Percentiles rank a stretch among this genome's conserved stretches.
Evolutionary conservation across 2,113 vertebrate genomes (phyloP).

Genomic region (Odocoileus virginianus): DNA sequence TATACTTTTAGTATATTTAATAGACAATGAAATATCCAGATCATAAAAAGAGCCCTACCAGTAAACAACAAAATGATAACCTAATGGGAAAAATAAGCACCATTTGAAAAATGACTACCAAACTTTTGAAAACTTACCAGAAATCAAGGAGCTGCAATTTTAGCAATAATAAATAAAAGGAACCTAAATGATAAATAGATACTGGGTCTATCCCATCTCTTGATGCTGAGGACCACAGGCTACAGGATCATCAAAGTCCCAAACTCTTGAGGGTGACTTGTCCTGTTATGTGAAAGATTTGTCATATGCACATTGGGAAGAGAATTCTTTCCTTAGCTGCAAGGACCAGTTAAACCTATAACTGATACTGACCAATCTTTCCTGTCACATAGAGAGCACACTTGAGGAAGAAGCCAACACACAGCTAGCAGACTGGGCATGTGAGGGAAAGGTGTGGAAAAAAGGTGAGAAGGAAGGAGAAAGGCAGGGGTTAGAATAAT

Average conservation of each 20-base stretch:
- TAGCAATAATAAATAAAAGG: background rate
- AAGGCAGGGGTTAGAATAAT: background rate
- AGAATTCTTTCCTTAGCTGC: background rate
- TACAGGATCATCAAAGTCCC: background rate
- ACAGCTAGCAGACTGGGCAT: background rate
- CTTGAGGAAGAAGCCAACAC: background rate
- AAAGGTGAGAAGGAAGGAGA: background rate
- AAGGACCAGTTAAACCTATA: background rate
- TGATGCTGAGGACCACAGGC: background rate
- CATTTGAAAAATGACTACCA: background rate
- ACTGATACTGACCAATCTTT: background rate
- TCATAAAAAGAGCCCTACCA: background rate
- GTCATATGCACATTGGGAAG: background rate
- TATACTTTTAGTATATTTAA: background rate
- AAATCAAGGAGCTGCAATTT: background rate
- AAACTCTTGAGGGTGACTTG: background rate
- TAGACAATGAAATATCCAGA: background rate
- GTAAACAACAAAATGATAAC: background rate
- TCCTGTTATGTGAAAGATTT: background rate
- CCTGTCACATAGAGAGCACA: background rate
- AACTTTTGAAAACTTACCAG: background rate
- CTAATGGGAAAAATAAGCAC: background rate
- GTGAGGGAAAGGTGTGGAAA: background rate
- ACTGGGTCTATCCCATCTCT: background rate
- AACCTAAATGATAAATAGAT: background rate